These are phyloP conservation scores for Metridium senile DNA, from an alignment of 92 coral and sea anemone species.

Conservation along the genomic window DNA sequence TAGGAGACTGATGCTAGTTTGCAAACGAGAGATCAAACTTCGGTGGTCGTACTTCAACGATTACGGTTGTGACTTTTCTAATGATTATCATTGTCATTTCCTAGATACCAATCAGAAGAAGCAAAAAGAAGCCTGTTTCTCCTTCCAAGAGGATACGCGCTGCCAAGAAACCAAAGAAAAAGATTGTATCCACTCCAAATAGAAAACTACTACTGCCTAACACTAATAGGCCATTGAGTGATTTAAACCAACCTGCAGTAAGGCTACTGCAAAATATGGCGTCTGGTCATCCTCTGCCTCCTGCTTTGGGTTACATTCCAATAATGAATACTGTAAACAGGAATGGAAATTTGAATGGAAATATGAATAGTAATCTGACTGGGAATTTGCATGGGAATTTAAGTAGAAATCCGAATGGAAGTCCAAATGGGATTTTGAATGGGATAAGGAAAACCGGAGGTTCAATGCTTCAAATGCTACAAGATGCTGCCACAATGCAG, in stretches of 20 bases:
- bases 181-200: not conserved
- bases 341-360: too few species aligned
- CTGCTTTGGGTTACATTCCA: too few species aligned
- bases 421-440: not conserved
- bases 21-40: too few species aligned
- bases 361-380: too few species aligned
- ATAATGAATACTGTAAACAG: too few species aligned
- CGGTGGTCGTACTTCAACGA: too few species aligned
- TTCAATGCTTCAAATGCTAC: constrained; percentile 19
- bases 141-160: not conserved
- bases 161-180: not conserved
- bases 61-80: too few species aligned
- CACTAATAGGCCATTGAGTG: not conserved
- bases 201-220: not conserved
- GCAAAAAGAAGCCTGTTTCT: not conserved
- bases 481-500: constrained; percentile 26
- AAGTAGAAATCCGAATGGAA: too few species aligned
- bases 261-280: not conserved
- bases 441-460: constrained; percentile 14
- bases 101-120: not conserved
- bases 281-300: too few species aligned
- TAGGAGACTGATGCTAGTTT: too few species aligned
- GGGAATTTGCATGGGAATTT: too few species aligned
- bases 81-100: not conserved
- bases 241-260: not conserved